Conservation (phyloP, 2,797 vertebrate species). For the Pantherophis alleghaniensis region DNA sequence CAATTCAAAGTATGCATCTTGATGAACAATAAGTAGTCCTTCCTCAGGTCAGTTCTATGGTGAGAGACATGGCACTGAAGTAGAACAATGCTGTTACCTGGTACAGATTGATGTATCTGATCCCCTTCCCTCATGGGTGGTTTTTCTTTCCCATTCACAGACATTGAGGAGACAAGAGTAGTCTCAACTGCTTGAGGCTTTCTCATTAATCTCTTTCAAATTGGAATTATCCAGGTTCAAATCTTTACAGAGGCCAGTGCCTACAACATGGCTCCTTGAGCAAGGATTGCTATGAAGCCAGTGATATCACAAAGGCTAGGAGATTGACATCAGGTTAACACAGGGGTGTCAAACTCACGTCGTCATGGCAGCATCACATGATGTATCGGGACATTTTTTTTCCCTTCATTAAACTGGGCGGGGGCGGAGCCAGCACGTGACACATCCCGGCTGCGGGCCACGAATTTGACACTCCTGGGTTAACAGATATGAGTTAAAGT, state of each 20-base stretch:
- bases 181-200: background rate
- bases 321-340: constrained; percentile 18
- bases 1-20: background rate
- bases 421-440: too few relatives aligned
- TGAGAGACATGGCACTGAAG: background rate
- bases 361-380: too few relatives aligned
- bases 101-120: constrained; percentile 18
- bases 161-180: background rate
- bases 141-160: constrained; percentile 26
- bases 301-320: constrained; percentile 30
- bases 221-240: background rate
- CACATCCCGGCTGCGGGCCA: too few relatives aligned
- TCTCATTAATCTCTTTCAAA: background rate
- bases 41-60: background rate
- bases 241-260: background rate
- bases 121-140: background rate
- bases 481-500: constrained; percentile 2
- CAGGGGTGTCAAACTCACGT: too few relatives aligned
- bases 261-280: background rate
- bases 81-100: background rate
- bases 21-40: background rate
- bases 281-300: background rate
- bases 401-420: too few relatives aligned
- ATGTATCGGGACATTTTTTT: too few relatives aligned
- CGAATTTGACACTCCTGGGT: background rate